phyloP scores from a whole-genome alignment of 2,797 vertebrate genomes.

The Hydrolagus colliei region DNA sequence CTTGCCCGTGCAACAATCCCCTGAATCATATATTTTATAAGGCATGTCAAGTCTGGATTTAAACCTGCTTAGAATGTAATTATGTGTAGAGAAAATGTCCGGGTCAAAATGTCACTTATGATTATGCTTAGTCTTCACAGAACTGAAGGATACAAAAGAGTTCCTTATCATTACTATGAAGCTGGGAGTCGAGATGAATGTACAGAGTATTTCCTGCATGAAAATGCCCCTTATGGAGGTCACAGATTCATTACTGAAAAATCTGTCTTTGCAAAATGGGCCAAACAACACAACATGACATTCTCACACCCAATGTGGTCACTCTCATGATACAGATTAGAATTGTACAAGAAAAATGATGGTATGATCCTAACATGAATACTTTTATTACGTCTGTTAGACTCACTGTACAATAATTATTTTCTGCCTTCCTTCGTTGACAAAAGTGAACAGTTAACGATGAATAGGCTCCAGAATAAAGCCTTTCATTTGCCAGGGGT shows the following conservation, averaged over 20 bases:
- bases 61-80: background rate
- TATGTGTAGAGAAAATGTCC: too few species aligned
- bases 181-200: conserved; percentile 82
- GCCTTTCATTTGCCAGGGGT: background rate
- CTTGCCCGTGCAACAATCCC: too few species aligned
- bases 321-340: conserved; percentile 67
- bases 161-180: conserved; percentile 97
- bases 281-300: conserved; percentile 80
- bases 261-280: conserved; percentile 89
- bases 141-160: conserved; percentile 77
- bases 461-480: background rate
- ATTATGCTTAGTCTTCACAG: conserved; percentile 49
- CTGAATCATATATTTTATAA: too few species aligned
- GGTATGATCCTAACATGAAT: background rate
- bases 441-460: background rate
- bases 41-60: background rate
- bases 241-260: conserved; percentile 97
- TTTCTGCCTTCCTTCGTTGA: background rate
- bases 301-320: conserved; percentile 89
- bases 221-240: conserved; percentile 87
- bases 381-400: background rate
- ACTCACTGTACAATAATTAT: background rate
- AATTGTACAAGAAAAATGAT: background rate
- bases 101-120: background rate
- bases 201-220: conserved; percentile 85